Percentiles rank a stretch among this genome's conserved stretches.
Conservation (phyloP, 1,140 invertebrate genomes). For the Colletes latitarsis region DNA sequence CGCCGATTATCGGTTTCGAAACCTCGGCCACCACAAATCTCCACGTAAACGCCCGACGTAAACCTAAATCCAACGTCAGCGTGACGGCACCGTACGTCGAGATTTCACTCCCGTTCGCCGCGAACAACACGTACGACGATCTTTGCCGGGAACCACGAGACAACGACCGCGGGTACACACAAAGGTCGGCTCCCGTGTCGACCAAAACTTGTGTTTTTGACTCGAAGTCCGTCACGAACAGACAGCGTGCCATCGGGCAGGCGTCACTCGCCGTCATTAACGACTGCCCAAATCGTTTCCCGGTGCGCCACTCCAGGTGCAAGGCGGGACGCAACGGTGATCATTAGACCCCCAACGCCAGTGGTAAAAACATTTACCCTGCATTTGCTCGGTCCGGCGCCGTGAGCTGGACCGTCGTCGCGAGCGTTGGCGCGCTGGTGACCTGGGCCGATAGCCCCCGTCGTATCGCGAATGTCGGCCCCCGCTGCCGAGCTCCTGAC, state of each 20-base stretch:
- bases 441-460: not conserved
- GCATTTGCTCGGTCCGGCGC: not conserved
- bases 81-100: no score
- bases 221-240: not conserved
- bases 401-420: not conserved
- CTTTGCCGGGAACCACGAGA: not conserved
- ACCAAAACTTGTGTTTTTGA: no score
- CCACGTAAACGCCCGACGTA: not conserved
- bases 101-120: no score
- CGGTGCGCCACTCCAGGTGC: no score
- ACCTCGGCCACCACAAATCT: not conserved
- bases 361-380: not conserved
- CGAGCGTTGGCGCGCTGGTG: not conserved
- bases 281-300: not conserved
- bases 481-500: not conserved
- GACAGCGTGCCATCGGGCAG: not conserved
- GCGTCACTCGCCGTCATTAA: not conserved
- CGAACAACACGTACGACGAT: no score
- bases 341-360: not conserved
- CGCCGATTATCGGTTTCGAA: not conserved
- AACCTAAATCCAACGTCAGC: no score
- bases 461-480: not conserved
- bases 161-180: no score
- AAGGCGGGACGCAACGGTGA: not conserved
- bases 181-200: no score